A percentile compares a stretch with the other conserved stretches of the same genome.
Conservation (phyloP, 2,888 invertebrate genomes). For the Orthosia gracilis region DNA sequence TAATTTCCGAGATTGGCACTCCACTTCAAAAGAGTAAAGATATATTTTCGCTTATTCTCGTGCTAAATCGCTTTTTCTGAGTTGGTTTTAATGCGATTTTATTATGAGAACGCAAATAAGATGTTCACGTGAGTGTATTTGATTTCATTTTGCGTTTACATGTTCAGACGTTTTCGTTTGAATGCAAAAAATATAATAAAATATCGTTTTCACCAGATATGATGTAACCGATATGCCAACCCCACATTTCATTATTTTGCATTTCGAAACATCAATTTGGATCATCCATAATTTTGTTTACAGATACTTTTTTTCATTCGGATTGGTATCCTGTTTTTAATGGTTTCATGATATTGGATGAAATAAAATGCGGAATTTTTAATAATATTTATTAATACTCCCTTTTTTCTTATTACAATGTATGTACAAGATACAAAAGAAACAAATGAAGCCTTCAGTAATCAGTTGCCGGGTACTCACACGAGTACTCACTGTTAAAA, state of each 20-base stretch:
- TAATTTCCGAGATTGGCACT: constrained; percentile 78
- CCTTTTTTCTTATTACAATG: constrained; percentile 83
- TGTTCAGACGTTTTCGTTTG: constrained; percentile 42
- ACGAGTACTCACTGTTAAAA: constrained; percentile 51
- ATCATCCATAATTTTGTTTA: constrained; percentile 13
- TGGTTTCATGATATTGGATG: not conserved
- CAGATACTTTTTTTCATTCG: not conserved
- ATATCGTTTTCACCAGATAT: constrained; percentile 16
- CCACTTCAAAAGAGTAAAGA: constrained; percentile 72
- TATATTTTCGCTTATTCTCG: constrained; percentile 70
- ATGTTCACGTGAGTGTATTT: constrained; percentile 65
- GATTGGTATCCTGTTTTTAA: constrained; percentile 9
- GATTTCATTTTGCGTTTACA: constrained; percentile 65
- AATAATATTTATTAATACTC: constrained; percentile 87
- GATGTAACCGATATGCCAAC: constrained; percentile 14
- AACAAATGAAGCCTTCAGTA: constrained; percentile 67
- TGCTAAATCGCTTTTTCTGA: constrained; percentile 68
- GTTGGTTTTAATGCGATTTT: constrained; percentile 73
- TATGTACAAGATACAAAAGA: constrained; percentile 89
- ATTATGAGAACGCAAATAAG: constrained; percentile 69
- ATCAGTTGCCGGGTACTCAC: constrained; percentile 56
- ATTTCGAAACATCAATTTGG: constrained; percentile 25
- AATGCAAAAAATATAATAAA: constrained; percentile 29
- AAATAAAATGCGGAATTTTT: constrained; percentile 70
- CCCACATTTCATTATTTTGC: constrained; percentile 35